Percentiles rank a stretch among this genome's conserved stretches.
Conservation (phyloP, 2,797 vertebrate genomes). For the Sparidentex hasta region DNA sequence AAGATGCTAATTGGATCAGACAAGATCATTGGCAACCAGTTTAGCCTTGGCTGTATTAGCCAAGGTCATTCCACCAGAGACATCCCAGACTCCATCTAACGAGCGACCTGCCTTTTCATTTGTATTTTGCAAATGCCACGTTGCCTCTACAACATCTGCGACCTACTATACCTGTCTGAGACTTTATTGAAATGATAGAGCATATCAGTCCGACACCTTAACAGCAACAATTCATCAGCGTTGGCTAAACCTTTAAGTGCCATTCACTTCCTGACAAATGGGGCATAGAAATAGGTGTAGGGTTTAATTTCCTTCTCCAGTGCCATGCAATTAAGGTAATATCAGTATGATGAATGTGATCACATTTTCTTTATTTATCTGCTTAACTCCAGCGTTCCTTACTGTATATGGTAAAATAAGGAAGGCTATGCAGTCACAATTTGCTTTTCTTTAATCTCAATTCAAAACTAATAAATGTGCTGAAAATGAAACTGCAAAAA, state of each 20-base stretch:
- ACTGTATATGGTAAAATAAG: conserved; percentile 16
- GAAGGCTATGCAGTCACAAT: conserved; percentile 11
- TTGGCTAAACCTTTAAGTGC: conserved; percentile 59
- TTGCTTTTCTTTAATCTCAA: conserved; percentile 29
- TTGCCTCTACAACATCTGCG: conserved; percentile 23
- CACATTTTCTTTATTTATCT: conserved; percentile 69
- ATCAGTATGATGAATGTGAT: conserved; percentile 76
- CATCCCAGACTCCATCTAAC: conserved; percentile 39
- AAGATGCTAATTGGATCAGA: conserved; percentile 73
- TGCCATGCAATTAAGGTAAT: conserved; percentile 72
- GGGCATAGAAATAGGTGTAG: conserved; percentile 67
- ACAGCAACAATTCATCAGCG: conserved; percentile 67
- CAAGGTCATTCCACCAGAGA: conserved; percentile 73
- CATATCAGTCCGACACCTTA: conserved; percentile 47
- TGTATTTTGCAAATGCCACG: conserved; percentile 52
- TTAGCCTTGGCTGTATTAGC: conserved; percentile 59
- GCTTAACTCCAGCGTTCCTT: conserved; percentile 30
- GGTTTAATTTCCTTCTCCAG: conserved; percentile 77
- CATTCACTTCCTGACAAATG: conserved; percentile 77
- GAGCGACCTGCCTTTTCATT: conserved; percentile 40
- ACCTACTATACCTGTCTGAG: conserved; percentile 20
- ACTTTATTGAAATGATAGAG: conserved; percentile 64
- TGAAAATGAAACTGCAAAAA: no score
- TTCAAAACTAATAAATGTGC: no score
- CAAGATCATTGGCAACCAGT: conserved; percentile 70